Conservation (phyloP, 2,888 invertebrate genomes). For the Tenthredo scrophulariae region DNA sequence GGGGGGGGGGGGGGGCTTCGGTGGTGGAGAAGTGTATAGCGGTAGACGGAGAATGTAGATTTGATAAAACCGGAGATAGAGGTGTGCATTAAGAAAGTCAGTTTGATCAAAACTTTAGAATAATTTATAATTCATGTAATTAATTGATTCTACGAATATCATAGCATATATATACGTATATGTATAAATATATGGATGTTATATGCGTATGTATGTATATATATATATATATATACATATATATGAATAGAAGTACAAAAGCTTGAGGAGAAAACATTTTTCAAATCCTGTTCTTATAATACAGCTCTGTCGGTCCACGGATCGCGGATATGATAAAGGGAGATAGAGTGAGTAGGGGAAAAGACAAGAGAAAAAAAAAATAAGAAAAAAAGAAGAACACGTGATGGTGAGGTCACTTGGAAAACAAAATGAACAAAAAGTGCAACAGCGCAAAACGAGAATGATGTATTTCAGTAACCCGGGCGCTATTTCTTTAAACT, state of each 20-base stretch:
- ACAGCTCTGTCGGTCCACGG: neutral
- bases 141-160: neutral
- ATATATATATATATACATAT: too few species aligned
- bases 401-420: slow-evolving; percentile 28
- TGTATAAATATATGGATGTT: too few species aligned
- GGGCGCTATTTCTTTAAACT: neutral
- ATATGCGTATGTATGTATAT: neutral
- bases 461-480: slow-evolving; percentile 18
- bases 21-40: neutral
- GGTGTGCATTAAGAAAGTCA: neutral
- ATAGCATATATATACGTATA: too few species aligned
- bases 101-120: neutral
- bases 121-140: neutral
- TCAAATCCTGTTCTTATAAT: neutral
- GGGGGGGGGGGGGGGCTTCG: neutral
- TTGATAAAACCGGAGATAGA: neutral
- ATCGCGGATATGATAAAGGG: neutral
- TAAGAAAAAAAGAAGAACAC: slow-evolving; percentile 29
- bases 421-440: neutral
- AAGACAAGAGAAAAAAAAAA: slow-evolving; percentile 56
- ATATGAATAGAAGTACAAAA: neutral
- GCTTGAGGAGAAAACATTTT: neutral
- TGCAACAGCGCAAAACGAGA: neutral
- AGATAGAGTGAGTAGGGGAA: neutral
- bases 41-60: neutral